Conservation (phyloP, 1,140 invertebrate genomes). For the Papilio xuthus region DNA sequence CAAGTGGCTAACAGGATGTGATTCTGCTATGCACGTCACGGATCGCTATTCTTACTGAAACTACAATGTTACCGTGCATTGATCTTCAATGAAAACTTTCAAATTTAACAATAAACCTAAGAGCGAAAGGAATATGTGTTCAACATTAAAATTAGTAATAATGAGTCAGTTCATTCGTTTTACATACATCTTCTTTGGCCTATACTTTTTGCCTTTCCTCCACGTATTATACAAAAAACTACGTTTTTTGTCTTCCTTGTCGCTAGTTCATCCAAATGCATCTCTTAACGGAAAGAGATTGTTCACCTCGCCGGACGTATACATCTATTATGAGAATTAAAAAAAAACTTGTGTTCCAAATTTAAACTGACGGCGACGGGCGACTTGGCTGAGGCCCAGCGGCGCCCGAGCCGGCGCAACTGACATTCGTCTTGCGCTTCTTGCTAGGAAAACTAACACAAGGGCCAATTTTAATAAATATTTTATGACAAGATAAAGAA, state of each 20-base stretch:
- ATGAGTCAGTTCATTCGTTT: no score
- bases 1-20: slow-evolving; percentile 57
- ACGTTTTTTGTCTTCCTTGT: slow-evolving; percentile 1
- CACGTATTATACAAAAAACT: slow-evolving; percentile 12
- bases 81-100: slow-evolving; percentile 39
- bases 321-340: slow-evolving; percentile 63
- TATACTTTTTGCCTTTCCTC: no score
- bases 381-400: slow-evolving; percentile 72
- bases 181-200: no score
- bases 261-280: slow-evolving; percentile 34
- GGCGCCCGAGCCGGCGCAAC: slow-evolving; percentile 55
- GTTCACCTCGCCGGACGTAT: slow-evolving; percentile 72
- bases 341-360: slow-evolving; percentile 75
- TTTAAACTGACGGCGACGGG: slow-evolving; percentile 73
- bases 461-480: slow-evolving; percentile 36
- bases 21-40: slow-evolving; percentile 63
- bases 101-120: slow-evolving; percentile 28
- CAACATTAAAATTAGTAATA: no score
- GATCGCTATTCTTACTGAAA: slow-evolving; percentile 41
- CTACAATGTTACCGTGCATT: slow-evolving; percentile 29
- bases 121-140: background rate
- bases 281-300: slow-evolving; percentile 67
- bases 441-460: slow-evolving; percentile 37
- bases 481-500: background rate
- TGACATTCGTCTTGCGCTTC: slow-evolving; percentile 46